Conservation (phyloP, 2,797 vertebrate species). For the Pseudochromis fuscus region DNA sequence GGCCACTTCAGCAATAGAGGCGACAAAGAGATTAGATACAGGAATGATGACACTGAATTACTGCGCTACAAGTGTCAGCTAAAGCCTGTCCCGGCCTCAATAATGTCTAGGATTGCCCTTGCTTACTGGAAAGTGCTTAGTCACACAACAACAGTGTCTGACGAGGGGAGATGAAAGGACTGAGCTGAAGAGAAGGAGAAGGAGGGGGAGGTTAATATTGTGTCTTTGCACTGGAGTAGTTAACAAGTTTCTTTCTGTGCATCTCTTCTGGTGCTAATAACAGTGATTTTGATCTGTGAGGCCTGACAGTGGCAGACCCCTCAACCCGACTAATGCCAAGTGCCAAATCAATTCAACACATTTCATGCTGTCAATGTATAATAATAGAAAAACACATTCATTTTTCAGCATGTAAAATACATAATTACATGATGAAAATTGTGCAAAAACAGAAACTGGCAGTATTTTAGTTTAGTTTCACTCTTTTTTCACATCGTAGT, state of each 20-base stretch:
- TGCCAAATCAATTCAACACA: not conserved
- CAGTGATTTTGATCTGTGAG: slow-evolving; percentile 19
- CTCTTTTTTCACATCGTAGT: not conserved
- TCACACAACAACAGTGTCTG: slow-evolving; percentile 26
- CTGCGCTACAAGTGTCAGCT: slow-evolving; percentile 39
- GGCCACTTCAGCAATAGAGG: slow-evolving; percentile 16
- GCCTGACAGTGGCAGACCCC: no score
- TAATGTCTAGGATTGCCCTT: slow-evolving; percentile 16
- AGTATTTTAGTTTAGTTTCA: not conserved
- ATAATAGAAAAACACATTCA: not conserved
- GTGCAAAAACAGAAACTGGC: not conserved
- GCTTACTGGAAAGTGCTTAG: slow-evolving; percentile 28
- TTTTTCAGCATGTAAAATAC: slow-evolving; percentile 21
- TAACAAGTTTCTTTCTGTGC: slow-evolving; percentile 15
- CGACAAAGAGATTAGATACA: slow-evolving; percentile 61
- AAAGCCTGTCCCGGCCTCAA: slow-evolving; percentile 20
- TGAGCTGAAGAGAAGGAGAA: not conserved
- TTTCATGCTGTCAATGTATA: not conserved
- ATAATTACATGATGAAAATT: slow-evolving; percentile 23
- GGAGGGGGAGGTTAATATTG: not conserved
- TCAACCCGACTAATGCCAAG: no score
- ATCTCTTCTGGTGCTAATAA: slow-evolving; percentile 17
- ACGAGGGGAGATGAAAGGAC: slow-evolving; percentile 4
- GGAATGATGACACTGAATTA: slow-evolving; percentile 48
- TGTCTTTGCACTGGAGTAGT: slow-evolving; percentile 15